phyloP scores from a whole-genome alignment of 2,888 invertebrate genomes.

The Heteromurus nitidus region DNA sequence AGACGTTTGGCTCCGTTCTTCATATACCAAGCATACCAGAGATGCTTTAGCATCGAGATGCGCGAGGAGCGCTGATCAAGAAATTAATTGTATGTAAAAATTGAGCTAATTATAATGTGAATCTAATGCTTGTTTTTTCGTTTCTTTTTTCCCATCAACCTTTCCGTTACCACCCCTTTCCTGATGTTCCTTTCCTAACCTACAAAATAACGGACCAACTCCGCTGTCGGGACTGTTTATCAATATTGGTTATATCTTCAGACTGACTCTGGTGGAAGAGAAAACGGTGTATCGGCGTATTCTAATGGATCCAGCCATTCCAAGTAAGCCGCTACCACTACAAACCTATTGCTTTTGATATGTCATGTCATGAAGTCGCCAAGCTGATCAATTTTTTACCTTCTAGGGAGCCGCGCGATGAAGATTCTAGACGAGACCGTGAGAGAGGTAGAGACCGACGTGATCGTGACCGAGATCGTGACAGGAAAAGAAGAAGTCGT shows the following conservation, averaged over 20 bases:
- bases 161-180: constrained; percentile 28
- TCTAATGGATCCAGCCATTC: constrained; percentile 68
- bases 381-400: too few species aligned
- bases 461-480: constrained; percentile 72
- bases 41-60: constrained; percentile 49
- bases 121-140: constrained; percentile 57
- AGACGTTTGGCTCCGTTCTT: constrained; percentile 52
- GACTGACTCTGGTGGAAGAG: constrained; percentile 71
- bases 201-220: constrained; percentile 22
- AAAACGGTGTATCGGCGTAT: constrained; percentile 67
- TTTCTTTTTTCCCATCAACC: constrained; percentile 69
- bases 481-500: constrained; percentile 62
- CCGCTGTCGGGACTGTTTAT: constrained; percentile 47
- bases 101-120: neutral
- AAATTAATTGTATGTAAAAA: constrained; percentile 20
- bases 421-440: constrained; percentile 75
- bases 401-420: constrained; percentile 78
- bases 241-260: constrained; percentile 59
- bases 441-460: constrained; percentile 73
- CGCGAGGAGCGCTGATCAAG: constrained; percentile 56
- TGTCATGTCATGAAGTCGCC: neutral
- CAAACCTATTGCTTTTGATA: neutral
- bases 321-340: constrained; percentile 43
- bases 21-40: constrained; percentile 41
- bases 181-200: constrained; percentile 56